Evolutionary conservation across 2,113 vertebrate species (phyloP).

Genomic region (Phrynosoma platyrhinos): DNA sequence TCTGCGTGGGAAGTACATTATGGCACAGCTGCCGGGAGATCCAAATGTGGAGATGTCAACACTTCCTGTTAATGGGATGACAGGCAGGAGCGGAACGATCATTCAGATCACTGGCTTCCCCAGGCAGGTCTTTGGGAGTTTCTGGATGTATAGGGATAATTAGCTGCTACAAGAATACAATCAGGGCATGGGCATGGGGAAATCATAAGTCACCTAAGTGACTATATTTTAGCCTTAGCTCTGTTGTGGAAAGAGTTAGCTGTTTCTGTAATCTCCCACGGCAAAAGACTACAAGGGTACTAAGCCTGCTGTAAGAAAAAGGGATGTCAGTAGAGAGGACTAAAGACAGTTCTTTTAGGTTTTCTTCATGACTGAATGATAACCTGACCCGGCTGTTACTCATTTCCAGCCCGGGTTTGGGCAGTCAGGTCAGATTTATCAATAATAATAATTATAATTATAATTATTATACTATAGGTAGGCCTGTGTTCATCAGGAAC

Average conservation of each 20-base stretch:
- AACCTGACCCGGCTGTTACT: background rate
- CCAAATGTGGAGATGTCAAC: conserved; percentile 9
- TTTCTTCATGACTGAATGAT: background rate
- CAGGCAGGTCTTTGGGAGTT: background rate
- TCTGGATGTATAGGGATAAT: background rate
- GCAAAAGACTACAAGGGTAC: background rate
- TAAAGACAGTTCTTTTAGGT: background rate
- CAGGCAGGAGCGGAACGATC: background rate
- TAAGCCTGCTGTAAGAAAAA: background rate
- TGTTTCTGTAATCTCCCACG: background rate
- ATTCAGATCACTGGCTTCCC: background rate
- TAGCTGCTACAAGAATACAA: background rate
- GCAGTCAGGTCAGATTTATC: background rate
- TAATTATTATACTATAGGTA: background rate
- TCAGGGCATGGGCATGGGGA: background rate
- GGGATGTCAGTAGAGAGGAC: background rate
- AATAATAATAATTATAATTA: no score
- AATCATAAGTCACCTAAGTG: background rate
- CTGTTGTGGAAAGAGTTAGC: background rate
- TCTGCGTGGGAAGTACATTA: conserved; percentile 6
- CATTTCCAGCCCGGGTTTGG: background rate
- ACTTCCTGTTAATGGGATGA: conserved; percentile 7
- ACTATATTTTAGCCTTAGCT: background rate
- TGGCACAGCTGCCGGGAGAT: conserved; percentile 12
- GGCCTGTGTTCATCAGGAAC: no score